Evolutionary conservation across 2,888 invertebrate species (phyloP).

Genomic region (Nephrotoma guestfalica): DNA sequence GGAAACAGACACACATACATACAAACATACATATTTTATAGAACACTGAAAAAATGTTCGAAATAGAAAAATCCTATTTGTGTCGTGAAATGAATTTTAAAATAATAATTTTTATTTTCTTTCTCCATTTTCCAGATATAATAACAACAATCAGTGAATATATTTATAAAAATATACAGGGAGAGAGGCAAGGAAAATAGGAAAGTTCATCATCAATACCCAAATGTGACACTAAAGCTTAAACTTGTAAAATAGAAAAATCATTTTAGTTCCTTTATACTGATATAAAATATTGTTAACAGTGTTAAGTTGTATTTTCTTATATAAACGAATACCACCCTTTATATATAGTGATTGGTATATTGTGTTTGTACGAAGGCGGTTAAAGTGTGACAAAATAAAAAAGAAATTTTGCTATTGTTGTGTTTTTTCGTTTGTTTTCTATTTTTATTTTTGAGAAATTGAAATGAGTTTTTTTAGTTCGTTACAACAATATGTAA

Average conservation of each 20-base stretch:
- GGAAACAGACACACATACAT: neutral
- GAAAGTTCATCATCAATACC: neutral
- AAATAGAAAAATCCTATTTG: neutral
- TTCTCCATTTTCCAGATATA: neutral
- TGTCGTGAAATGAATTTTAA: neutral
- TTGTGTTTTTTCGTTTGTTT: neutral
- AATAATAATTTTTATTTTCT: neutral
- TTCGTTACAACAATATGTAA: constrained; percentile 72
- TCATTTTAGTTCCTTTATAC: neutral
- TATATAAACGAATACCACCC: neutral
- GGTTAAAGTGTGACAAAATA: neutral
- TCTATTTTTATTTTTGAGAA: neutral
- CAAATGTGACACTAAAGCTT: neutral
- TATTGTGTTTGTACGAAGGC: neutral
- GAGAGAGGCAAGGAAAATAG: neutral
- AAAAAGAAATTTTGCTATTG: neutral
- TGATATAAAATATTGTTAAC: neutral
- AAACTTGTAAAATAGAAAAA: neutral
- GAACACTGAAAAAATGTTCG: neutral
- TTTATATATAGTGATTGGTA: neutral
- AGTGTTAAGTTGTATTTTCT: neutral
- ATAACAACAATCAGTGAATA: neutral
- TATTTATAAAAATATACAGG: neutral
- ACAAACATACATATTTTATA: neutral
- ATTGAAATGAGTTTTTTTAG: constrained; percentile 67